Conservation (phyloP, 92 coral and sea anemone species). For the Montipora capitata region DNA sequence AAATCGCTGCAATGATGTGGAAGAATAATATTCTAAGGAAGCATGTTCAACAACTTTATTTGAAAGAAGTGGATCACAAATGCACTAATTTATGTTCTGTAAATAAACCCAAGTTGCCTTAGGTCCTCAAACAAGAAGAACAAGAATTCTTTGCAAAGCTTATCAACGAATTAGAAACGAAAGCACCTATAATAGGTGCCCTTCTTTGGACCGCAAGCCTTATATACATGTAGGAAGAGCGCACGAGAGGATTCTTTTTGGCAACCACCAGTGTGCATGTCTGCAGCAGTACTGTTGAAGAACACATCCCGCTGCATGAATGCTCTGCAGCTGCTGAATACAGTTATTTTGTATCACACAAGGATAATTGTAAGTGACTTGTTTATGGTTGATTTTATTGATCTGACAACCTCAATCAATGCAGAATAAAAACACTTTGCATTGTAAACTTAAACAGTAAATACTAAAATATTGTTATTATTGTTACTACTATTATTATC, state of each 20-base stretch:
- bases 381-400: neutral
- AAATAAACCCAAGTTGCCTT: constrained; percentile 53
- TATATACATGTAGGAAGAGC: constrained; percentile 13
- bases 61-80: constrained; percentile 66
- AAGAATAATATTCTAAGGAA: constrained; percentile 67
- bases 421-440: neutral
- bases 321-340: constrained; percentile 63
- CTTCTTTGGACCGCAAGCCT: constrained; percentile 69
- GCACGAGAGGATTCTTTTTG: constrained; percentile 49
- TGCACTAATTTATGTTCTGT: constrained; percentile 63
- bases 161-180: constrained; percentile 59
- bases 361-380: constrained; percentile 57
- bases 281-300: constrained; percentile 61
- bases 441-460: too few species aligned
- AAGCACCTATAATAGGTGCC: constrained; percentile 54
- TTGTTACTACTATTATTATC: too few species aligned
- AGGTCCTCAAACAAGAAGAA: constrained; percentile 42
- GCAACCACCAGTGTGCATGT: constrained; percentile 46
- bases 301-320: constrained; percentile 44
- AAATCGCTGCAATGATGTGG: constrained; percentile 80
- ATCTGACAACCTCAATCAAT: neutral
- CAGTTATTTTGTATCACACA: constrained; percentile 53
- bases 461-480: too few species aligned
- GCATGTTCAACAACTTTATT: constrained; percentile 63
- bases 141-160: constrained; percentile 47